Conservation (phyloP, 2,888 invertebrate genomes). For the Caenorhabditis angaria region DNA sequence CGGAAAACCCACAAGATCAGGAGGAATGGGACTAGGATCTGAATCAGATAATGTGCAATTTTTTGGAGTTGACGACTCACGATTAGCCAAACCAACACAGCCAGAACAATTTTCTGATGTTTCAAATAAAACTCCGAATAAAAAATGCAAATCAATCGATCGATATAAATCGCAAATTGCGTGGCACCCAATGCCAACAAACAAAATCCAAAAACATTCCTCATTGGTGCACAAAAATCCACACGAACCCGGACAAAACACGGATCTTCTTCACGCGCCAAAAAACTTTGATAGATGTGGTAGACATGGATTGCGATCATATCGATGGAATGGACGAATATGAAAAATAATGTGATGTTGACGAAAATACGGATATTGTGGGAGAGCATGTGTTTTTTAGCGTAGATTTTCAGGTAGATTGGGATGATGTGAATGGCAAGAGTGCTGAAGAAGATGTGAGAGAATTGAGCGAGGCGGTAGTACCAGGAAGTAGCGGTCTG, state of each 20-base stretch:
- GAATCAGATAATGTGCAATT: no score
- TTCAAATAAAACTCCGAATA: slow-evolving; percentile 20
- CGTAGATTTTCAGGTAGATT: slow-evolving; percentile 7
- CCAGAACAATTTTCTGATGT: slow-evolving; percentile 18
- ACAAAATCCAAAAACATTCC: slow-evolving; percentile 32
- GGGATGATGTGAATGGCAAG: slow-evolving; percentile 1
- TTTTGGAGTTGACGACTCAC: no score
- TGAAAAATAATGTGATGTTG: slow-evolving; percentile 24
- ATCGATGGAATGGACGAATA: slow-evolving; percentile 29
- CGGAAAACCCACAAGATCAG: slow-evolving; percentile 29
- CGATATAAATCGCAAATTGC: slow-evolving; percentile 31
- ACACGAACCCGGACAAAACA: slow-evolving; percentile 31
- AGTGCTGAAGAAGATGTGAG: slow-evolving; percentile 27
- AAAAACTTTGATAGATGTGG: no score
- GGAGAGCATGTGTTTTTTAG: slow-evolving; percentile 27
- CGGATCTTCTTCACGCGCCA: no score
- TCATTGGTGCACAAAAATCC: slow-evolving; percentile 36
- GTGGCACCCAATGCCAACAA: slow-evolving; percentile 16
- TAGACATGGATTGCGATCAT: slow-evolving; percentile 33
- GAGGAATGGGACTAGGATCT: slow-evolving; percentile 15
- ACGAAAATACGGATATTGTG: slow-evolving; percentile 27
- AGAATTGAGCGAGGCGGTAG: slow-evolving; percentile 32
- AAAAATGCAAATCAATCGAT: slow-evolving; percentile 24
- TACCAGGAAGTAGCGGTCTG: slow-evolving; percentile 41
- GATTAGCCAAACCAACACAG: slow-evolving; percentile 19